Conservation (phyloP, 2,113 vertebrate genomes). For the human (Homo sapiens) region DNA sequence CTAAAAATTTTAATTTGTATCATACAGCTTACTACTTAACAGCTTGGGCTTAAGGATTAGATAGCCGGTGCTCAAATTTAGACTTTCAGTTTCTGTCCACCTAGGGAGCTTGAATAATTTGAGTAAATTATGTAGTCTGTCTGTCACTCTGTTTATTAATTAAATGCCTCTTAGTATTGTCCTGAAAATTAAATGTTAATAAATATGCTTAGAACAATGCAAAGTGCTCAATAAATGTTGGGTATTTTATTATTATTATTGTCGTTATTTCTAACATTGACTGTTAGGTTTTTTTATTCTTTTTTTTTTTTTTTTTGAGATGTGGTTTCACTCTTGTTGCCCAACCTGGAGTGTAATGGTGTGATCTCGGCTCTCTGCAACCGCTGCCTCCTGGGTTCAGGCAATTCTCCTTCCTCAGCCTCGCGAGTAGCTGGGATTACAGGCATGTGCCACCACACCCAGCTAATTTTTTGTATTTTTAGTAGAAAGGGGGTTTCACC, state of each 20-base stretch:
- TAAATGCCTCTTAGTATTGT: background rate
- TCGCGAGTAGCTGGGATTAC: too few relatives aligned
- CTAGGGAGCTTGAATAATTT: conserved; percentile 20
- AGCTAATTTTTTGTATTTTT: too few relatives aligned
- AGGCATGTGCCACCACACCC: too few relatives aligned
- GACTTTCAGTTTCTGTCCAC: background rate
- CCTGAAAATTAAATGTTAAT: conserved; percentile 2
- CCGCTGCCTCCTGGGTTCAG: too few relatives aligned
- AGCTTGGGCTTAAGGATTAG: background rate
- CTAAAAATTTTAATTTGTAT: background rate
- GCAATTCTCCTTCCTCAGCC: too few relatives aligned
- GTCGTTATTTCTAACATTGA: background rate
- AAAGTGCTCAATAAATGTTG: conserved; percentile 9
- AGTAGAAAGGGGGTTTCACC: too few relatives aligned
- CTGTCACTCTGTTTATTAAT: background rate
- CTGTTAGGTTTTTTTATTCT: background rate
- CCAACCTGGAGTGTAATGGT: too few relatives aligned
- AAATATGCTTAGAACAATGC: background rate
- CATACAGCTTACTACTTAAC: background rate
- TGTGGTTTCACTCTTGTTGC: too few relatives aligned
- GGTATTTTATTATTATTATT: background rate
- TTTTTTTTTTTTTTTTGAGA: background rate
- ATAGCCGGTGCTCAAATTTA: background rate
- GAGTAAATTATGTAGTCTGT: background rate
- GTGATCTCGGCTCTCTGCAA: too few relatives aligned